Conservation (phyloP, 2,888 invertebrate genomes). For the Chymomyza procnemis region DNA sequence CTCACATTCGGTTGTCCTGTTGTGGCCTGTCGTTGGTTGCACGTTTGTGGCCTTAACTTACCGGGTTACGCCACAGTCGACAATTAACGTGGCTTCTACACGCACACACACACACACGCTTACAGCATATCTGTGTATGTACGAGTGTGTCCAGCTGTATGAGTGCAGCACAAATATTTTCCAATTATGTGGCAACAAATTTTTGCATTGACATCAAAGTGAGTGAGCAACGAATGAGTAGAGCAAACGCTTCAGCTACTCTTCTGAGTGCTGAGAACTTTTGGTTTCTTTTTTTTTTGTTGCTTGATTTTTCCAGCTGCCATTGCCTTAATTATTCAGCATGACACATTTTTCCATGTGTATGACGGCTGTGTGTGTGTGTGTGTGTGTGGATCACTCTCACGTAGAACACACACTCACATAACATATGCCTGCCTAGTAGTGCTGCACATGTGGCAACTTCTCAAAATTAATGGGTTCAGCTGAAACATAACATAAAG, state of each 20-base stretch:
- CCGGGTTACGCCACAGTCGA: not conserved
- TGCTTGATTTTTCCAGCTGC: constrained; percentile 9
- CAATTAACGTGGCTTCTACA: not conserved
- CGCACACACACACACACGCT: too few relatives aligned
- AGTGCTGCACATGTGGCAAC: constrained; percentile 28
- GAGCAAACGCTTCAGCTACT: constrained; percentile 14
- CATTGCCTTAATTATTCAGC: constrained; percentile 56
- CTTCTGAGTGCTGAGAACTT: not conserved
- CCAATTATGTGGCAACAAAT: constrained; percentile 57
- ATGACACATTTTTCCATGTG: constrained; percentile 34
- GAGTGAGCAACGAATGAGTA: constrained; percentile 2
- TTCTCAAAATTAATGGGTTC: constrained; percentile 52
- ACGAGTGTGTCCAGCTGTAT: constrained; percentile 9
- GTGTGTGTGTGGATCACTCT: not conserved
- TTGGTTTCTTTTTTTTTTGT: not conserved
- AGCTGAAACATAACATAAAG: constrained; percentile 44
- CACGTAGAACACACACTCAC: constrained; percentile 15
- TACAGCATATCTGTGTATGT: not conserved
- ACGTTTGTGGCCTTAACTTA: not conserved
- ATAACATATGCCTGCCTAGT: not conserved
- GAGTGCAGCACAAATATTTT: constrained; percentile 36
- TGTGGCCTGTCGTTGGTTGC: constrained; percentile 22
- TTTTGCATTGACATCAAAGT: constrained; percentile 23
- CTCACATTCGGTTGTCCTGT: not conserved
- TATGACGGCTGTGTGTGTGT: too few relatives aligned